phyloP scores from a whole-genome alignment of 1,140 invertebrate genomes.

The Ceratina australensis region DNA sequence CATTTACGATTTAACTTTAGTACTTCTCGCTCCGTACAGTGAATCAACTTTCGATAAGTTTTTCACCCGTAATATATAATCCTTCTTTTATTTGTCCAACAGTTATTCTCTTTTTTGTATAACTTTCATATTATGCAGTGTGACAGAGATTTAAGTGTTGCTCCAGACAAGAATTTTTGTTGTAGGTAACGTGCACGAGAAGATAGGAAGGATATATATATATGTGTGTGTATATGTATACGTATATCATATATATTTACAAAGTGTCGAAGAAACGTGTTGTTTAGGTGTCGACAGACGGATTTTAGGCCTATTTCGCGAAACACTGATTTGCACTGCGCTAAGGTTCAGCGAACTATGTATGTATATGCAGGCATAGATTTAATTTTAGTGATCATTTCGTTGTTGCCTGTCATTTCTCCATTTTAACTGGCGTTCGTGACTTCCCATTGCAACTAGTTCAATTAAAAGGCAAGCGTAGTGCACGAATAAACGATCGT shows the following conservation, averaged over 20 bases:
- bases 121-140: slow-evolving; percentile 47
- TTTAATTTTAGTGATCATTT: slow-evolving; percentile 54
- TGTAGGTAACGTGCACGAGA: slow-evolving; percentile 58
- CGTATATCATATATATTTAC: slow-evolving; percentile 44
- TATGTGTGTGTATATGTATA: slow-evolving; percentile 29
- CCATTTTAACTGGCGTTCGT: slow-evolving; percentile 12
- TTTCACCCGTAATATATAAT: slow-evolving; percentile 25
- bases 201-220: slow-evolving; percentile 47
- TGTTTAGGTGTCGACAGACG: slow-evolving; percentile 31
- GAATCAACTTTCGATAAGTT: slow-evolving; percentile 29
- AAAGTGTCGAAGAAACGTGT: slow-evolving; percentile 40
- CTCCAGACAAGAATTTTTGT: slow-evolving; percentile 48
- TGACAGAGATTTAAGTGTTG: slow-evolving; percentile 46
- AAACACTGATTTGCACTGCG: slow-evolving; percentile 55
- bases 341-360: slow-evolving; percentile 46
- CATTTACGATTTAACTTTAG: slow-evolving; percentile 20
- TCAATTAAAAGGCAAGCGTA: slow-evolving; percentile 15
- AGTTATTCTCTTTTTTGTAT: slow-evolving; percentile 13
- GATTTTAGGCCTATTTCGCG: slow-evolving; percentile 61
- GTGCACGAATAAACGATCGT: not conserved
- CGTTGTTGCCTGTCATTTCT: slow-evolving; percentile 42
- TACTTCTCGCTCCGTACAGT: slow-evolving; percentile 26
- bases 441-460: slow-evolving; percentile 22
- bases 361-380: slow-evolving; percentile 47
- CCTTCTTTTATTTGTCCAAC: slow-evolving; percentile 13